Conservation (phyloP, 2,888 invertebrate species). For the Zygaena filipendulae region DNA sequence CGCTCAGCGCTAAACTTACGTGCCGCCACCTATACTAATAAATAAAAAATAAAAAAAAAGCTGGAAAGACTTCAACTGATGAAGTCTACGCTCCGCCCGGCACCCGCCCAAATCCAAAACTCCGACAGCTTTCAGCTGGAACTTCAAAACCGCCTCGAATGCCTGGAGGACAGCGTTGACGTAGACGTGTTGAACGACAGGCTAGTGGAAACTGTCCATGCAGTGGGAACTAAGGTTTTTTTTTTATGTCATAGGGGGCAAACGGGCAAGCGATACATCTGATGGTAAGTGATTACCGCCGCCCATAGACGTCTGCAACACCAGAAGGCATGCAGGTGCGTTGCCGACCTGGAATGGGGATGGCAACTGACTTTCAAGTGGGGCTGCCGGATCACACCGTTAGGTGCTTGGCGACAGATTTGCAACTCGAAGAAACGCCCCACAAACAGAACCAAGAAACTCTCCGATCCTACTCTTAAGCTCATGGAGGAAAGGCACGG, state of each 20-base stretch:
- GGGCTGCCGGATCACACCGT: no score
- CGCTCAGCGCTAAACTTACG: no score
- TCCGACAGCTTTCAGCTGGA: conserved; percentile 5
- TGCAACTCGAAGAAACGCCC: no score
- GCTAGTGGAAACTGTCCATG: background rate
- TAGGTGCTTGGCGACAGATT: no score
- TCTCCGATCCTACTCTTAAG: background rate
- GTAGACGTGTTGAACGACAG: background rate
- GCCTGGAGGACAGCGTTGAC: conserved; percentile 1
- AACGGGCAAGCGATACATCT: no score
- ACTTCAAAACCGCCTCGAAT: conserved; percentile 2
- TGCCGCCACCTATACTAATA: no score
- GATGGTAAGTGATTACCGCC: no score
- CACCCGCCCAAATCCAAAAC: conserved; percentile 5
- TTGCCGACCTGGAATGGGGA: no score
- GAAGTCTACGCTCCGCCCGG: conserved; percentile 8
- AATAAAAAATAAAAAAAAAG: conserved; percentile 1
- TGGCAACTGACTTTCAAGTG: no score
- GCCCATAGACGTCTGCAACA: no score
- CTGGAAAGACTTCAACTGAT: conserved; percentile 4
- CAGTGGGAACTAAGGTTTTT: background rate
- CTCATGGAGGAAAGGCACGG: background rate
- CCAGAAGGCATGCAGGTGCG: no score
- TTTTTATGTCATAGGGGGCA: no score
- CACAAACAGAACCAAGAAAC: background rate